Conservation (phyloP, 2,113 vertebrate species). For the Brevimyrus niger region DNA sequence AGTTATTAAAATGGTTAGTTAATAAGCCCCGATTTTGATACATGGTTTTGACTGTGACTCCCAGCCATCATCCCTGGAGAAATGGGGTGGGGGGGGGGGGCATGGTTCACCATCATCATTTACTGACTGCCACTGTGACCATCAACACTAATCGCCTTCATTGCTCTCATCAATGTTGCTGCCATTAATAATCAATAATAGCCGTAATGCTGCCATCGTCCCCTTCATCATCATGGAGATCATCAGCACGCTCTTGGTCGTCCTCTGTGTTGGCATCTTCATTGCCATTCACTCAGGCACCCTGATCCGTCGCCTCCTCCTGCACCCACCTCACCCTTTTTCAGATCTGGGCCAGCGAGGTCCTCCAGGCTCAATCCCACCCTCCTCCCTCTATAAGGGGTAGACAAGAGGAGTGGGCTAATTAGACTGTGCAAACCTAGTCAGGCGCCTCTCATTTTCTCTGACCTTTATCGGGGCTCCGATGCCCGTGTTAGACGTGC, state of each 20-base stretch:
- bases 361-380: background rate
- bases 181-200: background rate
- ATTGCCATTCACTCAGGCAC: background rate
- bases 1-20: background rate
- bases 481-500: constrained; percentile 52
- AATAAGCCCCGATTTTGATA: background rate
- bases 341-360: background rate
- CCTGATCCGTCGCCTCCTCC: background rate
- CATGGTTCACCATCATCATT: background rate
- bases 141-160: background rate
- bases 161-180: background rate
- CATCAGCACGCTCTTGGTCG: background rate
- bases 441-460: constrained; percentile 51
- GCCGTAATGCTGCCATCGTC: background rate
- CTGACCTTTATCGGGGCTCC: constrained; percentile 64
- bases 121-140: background rate
- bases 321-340: too few relatives aligned
- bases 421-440: constrained; percentile 59
- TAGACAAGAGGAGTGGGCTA: constrained; percentile 48
- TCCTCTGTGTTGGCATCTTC: background rate
- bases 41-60: background rate
- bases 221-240: background rate
- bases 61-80: background rate
- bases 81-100: background rate
- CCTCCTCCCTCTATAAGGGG: constrained; percentile 24